phyloP scores from a whole-genome alignment of 1,140 invertebrate genomes.

The Xylocopa sonorina region DNA sequence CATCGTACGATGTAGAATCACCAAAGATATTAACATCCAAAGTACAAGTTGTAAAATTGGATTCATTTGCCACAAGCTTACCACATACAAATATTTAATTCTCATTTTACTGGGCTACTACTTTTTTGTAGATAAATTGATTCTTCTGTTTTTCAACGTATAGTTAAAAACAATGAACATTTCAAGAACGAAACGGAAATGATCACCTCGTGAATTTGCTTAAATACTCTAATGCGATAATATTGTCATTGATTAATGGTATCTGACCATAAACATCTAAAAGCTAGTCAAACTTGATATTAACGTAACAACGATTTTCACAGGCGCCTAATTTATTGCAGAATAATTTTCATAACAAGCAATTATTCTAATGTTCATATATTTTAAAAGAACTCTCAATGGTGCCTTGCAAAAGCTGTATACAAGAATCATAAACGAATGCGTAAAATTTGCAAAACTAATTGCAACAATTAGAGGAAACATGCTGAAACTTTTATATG shows the following conservation, averaged over 20 bases:
- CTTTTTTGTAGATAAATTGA: background rate
- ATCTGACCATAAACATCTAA: slow-evolving; percentile 17
- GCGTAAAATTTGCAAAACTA: slow-evolving; percentile 30
- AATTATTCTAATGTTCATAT: slow-evolving; percentile 41
- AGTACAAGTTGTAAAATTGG: slow-evolving; percentile 77
- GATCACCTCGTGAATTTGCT: slow-evolving; percentile 18
- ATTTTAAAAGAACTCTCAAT: slow-evolving; percentile 47
- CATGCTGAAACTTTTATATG: slow-evolving; percentile 20
- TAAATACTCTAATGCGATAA: slow-evolving; percentile 10
- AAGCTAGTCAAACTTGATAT: slow-evolving; percentile 32
- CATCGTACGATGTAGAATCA: slow-evolving; percentile 71
- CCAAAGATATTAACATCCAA: slow-evolving; percentile 70
- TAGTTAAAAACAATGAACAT: slow-evolving; percentile 25
- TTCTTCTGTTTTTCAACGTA: slow-evolving; percentile 1
- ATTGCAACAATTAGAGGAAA: slow-evolving; percentile 23
- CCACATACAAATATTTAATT: slow-evolving; percentile 34
- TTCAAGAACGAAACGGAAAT: slow-evolving; percentile 11
- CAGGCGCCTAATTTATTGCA: slow-evolving; percentile 32
- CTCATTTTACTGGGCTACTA: background rate
- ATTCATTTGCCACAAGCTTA: slow-evolving; percentile 66
- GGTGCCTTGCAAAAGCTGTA: slow-evolving; percentile 54
- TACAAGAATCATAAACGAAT: slow-evolving; percentile 33
- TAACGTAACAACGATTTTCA: slow-evolving; percentile 18
- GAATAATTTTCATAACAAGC: slow-evolving; percentile 15
- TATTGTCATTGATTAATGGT: slow-evolving; percentile 20